Base-by-base conservation (phyloP, 2,113 vertebrate species). In the Mesoclemmys tuberculata region DNA sequence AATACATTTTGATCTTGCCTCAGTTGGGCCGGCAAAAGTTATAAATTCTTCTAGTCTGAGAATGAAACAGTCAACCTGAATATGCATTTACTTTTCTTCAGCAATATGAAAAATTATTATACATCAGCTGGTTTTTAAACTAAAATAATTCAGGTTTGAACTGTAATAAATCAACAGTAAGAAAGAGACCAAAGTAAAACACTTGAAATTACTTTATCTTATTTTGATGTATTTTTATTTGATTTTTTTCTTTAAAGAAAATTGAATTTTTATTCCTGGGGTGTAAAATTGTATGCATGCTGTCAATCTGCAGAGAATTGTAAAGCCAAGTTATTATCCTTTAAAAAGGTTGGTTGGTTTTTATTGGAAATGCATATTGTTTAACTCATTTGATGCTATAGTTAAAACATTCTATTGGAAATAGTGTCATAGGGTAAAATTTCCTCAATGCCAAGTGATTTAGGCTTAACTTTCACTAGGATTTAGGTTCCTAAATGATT, bases 331-430 rank as follows among this genome's bases (percentile, higher is more conserved):
- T 54, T 85, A 48, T 38, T 64, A 93, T n/a, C 75, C 22, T 75
- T 81, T 55, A 64, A 87, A 93, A 82, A 8, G 82, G 51, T 38
- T 91, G 21, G 58, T 2, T 24, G 81, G 1, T 92, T 61, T 85
- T n/a, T 10, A 86, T 14, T 1, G 3, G 79, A 21, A 82, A 44
- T 44, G 44, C 19, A 77, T 11, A 29, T 26, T 44, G 6, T 27
- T 44, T 46, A 26, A 77, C 38, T 77, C 44, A 44, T 77, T 46
- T 46, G 1, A 44, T 31, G 48, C 1, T 77, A 29, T 5, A 90
- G 81, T 85, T 71, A 92, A 90, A 95, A 52, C 7, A 90, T 27
- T 75, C n/a, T 14, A 61, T 31, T 80, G 84, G 26, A 92, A 93
- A 31, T 84, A 82, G 51, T 29, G 38, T 3, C 10, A 83, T 48